These are phyloP conservation scores for Indicator indicator DNA, from an alignment of 2,113 vertebrate genomes.

Conservation along the genomic window DNA sequence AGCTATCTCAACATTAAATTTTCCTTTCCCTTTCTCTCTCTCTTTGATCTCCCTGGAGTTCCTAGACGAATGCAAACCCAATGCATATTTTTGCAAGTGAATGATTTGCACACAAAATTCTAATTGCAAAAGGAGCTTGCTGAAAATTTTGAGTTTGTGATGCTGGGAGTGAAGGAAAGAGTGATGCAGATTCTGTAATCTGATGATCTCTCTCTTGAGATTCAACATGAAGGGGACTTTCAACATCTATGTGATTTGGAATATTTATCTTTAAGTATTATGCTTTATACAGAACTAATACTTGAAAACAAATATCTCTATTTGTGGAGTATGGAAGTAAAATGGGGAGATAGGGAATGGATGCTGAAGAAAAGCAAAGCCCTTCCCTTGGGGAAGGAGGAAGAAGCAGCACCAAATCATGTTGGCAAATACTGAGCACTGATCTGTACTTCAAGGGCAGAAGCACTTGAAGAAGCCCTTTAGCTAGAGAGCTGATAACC, in stretches of 20 bases:
- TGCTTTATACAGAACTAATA: not conserved
- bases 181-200: not conserved
- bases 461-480: not conserved
- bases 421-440: not conserved
- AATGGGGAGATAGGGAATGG: not conserved
- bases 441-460: not conserved
- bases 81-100: constrained; percentile 4
- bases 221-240: not conserved
- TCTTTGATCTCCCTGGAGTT: not conserved
- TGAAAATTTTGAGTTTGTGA: not conserved
- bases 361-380: not conserved
- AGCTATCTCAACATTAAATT: not conserved
- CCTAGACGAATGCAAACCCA: not conserved
- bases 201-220: not conserved
- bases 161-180: not conserved
- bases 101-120: not conserved
- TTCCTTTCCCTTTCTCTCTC: not conserved
- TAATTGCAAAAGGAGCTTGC: not conserved
- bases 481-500: not conserved
- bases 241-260: not conserved
- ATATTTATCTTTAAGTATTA: not conserved
- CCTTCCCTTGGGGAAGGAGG: not conserved
- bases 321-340: not conserved
- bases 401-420: not conserved
- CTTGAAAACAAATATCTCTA: not conserved